Conservation (phyloP, 2,113 vertebrate species). For the Cyanoderma ruficeps region DNA sequence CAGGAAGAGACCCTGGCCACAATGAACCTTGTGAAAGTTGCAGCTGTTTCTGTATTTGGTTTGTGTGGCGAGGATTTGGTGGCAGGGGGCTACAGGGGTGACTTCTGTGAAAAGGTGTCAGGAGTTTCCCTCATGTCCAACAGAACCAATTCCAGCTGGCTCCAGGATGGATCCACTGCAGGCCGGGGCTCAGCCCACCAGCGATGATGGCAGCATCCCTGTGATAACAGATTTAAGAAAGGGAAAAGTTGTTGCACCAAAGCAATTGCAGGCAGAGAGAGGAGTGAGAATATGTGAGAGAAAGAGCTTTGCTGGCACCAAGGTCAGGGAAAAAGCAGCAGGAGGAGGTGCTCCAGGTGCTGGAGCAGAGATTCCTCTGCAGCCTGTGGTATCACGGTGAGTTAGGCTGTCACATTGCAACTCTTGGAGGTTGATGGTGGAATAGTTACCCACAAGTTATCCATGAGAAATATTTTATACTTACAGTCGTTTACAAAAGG, state of each 20-base stretch:
- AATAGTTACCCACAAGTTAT: not conserved
- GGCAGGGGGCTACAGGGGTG: not conserved
- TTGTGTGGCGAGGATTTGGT: not conserved
- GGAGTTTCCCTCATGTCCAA: rapidly evolving
- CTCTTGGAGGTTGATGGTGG: not conserved
- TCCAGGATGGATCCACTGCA: not conserved
- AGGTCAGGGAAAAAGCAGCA: not conserved
- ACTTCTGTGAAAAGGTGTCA: not conserved
- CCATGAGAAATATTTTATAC: not conserved
- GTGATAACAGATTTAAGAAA: not conserved
- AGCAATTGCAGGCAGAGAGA: not conserved
- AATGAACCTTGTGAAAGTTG: not conserved
- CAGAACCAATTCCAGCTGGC: not conserved
- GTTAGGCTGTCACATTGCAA: not conserved
- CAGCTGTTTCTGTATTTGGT: not conserved
- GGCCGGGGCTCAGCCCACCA: not conserved
- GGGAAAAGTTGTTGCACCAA: not conserved
- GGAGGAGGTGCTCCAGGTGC: not conserved
- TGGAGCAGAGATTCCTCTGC: not conserved
- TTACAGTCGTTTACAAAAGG: not conserved
- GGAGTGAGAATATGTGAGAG: not conserved
- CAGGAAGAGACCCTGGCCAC: not conserved
- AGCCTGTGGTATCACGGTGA: not conserved
- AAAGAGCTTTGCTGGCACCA: not conserved
- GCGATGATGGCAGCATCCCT: not conserved